Evolutionary conservation across 1,140 invertebrate species (phyloP), one percentile per base, ranked within the genome.

Genomic region (Gonatopus flavifemur): DNA sequence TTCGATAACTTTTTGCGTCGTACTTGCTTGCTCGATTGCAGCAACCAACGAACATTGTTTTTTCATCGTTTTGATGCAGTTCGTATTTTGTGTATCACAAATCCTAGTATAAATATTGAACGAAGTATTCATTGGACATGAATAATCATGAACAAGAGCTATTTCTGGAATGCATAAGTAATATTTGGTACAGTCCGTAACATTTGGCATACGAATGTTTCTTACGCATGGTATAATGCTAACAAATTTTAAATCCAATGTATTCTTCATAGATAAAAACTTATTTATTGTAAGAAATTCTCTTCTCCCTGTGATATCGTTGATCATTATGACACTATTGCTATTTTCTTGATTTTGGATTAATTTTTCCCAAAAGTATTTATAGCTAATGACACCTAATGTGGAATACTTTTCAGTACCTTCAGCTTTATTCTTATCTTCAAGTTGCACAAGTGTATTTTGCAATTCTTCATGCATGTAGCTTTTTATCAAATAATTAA

Each of bases 141-240:
- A 67, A 50, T 80, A 81, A 22, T 76, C 69, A 0, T 69, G 40
- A 0, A 82, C 57, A 33, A 66, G 64, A 16, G 76, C 71, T 24
- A 65, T 70, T 54, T 72, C 71, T 16, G 77, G 74, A 44, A 76
- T 74, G 46, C 81, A 82, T 0, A 70, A 74, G 44, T 80, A 82
- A 49, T 82, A 82, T n/a, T 68, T 79, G 0, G 63, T 72, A 35
- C 81, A 82, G 40, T 80, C 73, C 0, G 79, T 80, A 12, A 40
- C 47, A 62, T 82, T 81, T 3, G 78, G 67, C 22, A 80, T 66
- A 3, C 80, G 67, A n/a, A 78, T 58, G 2, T 74, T 74, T 16
- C 66, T 59, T 30, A 66, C 69, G 39, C 80, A 82, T 8, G 73
- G 72, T 30, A 81, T 66, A 3, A 80, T 51, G 22, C 67, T 72